These are phyloP conservation scores for Listronotus oregonensis DNA, from an alignment of 1,140 invertebrate genomes.

Conservation along the genomic window DNA sequence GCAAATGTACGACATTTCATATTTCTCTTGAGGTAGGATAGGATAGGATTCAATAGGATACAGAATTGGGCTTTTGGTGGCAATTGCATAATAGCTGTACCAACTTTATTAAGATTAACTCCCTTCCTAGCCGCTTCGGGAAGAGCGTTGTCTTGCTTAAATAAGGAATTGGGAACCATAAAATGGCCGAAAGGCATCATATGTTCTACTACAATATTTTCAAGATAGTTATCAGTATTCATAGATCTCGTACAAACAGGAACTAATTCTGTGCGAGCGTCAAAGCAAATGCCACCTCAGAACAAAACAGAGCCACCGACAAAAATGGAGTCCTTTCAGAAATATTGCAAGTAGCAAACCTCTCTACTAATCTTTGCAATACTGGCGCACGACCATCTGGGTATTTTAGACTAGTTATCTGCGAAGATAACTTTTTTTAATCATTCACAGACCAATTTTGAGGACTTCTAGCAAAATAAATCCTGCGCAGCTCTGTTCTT, in stretches of 20 bases:
- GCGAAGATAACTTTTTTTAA: conserved; percentile 20
- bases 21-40: no score
- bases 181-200: conserved; percentile 25
- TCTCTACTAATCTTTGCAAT: conserved; percentile 27
- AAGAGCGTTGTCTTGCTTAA: conserved; percentile 33
- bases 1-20: no score
- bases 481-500: no score
- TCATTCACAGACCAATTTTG: no score
- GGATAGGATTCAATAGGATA: conserved; percentile 33
- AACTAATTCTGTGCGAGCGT: conserved; percentile 39
- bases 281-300: conserved; percentile 35
- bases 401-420: conserved; percentile 18
- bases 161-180: conserved; percentile 20
- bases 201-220: conserved; percentile 30
- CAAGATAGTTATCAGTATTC: conserved; percentile 21
- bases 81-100: conserved; percentile 23
- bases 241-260: conserved; percentile 23
- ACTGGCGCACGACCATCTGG: conserved; percentile 24
- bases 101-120: conserved; percentile 10
- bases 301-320: conserved; percentile 26
- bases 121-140: conserved; percentile 25
- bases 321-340: conserved; percentile 16
- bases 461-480: no score
- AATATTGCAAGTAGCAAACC: no score
- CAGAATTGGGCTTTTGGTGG: conserved; percentile 27